phyloP scores from a whole-genome alignment of 2,113 vertebrate species.

The Siniperca knerii region DNA sequence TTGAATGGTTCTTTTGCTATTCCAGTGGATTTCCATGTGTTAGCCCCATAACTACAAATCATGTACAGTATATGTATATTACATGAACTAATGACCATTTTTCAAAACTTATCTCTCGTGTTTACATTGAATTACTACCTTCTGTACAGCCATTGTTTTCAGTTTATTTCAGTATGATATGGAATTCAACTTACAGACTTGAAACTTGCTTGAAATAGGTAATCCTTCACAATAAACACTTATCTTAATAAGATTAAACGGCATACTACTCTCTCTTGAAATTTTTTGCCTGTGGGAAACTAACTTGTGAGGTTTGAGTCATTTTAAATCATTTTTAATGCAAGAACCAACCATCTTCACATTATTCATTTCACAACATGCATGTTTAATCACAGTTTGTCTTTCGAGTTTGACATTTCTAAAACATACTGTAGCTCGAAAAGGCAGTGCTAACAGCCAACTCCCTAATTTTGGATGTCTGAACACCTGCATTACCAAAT shows the following conservation, averaged over 20 bases:
- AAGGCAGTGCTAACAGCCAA: neutral
- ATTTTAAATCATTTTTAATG: neutral
- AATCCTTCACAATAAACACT: neutral
- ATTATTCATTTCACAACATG: neutral
- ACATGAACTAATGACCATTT: no score
- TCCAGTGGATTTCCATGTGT: constrained; percentile 6
- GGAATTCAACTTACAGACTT: neutral
- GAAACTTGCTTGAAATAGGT: neutral
- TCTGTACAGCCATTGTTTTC: constrained; percentile 6
- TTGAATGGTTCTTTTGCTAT: neutral
- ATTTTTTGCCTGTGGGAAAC: neutral
- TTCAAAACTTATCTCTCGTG: neutral
- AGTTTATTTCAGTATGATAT: neutral
- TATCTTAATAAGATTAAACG: no score
- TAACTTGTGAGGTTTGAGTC: neutral
- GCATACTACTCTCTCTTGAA: neutral
- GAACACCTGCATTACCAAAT: neutral
- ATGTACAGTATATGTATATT: no score
- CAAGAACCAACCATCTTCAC: neutral
- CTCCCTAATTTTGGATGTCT: neutral
- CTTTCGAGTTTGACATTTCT: neutral
- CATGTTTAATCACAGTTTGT: neutral
- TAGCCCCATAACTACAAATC: neutral
- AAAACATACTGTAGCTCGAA: neutral
- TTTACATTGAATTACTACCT: neutral